phyloP scores from a whole-genome alignment of 2,113 vertebrate genomes.

The Rallus limicola region DNA sequence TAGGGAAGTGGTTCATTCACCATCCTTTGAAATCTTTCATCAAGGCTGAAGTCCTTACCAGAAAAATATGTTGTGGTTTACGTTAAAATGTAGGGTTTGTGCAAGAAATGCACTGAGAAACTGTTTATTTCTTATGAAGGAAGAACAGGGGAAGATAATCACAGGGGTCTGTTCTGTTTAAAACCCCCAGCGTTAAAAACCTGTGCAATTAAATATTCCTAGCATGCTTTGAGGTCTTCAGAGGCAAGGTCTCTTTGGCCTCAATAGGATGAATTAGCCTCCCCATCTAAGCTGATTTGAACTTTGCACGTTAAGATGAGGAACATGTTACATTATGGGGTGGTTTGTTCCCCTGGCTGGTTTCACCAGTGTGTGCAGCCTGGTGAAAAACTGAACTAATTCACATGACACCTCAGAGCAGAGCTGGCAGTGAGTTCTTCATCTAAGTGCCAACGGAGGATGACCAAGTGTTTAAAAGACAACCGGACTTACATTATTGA shows the following conservation, averaged over 20 bases:
- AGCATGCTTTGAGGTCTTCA: neutral
- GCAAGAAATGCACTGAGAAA: neutral
- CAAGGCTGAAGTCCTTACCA: neutral
- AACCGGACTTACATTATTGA: neutral
- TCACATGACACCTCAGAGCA: neutral
- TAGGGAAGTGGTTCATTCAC: neutral
- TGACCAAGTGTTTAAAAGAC: constrained; percentile 19
- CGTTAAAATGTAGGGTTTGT: neutral
- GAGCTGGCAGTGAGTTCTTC: neutral
- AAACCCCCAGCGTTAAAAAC: neutral
- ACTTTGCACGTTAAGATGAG: neutral
- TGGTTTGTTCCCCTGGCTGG: neutral
- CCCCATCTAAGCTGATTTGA: neutral
- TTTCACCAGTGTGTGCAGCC: neutral
- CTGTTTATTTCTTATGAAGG: neutral
- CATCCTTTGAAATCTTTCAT: neutral
- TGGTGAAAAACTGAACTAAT: neutral
- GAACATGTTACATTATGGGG: neutral
- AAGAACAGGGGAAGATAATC: neutral
- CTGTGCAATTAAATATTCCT: neutral
- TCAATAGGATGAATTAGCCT: neutral
- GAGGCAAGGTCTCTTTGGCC: neutral
- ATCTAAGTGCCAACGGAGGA: neutral
- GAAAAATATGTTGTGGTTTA: neutral
- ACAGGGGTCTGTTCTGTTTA: neutral